phyloP scores from a whole-genome alignment of 2,888 invertebrate genomes.

The Dendrolimus pini region DNA sequence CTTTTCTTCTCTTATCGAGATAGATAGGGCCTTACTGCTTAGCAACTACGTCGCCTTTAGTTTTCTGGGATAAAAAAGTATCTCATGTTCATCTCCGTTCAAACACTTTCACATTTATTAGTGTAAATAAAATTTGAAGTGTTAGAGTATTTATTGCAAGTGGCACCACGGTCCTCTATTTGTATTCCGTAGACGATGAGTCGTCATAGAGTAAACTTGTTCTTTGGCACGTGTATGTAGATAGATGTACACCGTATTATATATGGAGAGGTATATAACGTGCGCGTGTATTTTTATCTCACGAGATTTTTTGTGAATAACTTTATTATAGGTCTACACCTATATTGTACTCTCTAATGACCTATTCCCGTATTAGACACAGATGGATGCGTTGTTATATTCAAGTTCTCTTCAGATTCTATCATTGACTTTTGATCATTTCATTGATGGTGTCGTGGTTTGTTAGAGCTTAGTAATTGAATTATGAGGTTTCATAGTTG shows the following conservation, averaged over 20 bases:
- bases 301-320: constrained; percentile 42
- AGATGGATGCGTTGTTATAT: neutral
- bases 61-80: too few species aligned
- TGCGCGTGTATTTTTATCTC: constrained; percentile 41
- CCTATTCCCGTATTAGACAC: neutral
- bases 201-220: constrained; percentile 30
- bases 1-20: too few species aligned
- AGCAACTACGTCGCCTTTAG: too few species aligned
- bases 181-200: constrained; percentile 10
- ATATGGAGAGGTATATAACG: constrained; percentile 25
- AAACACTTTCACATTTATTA: too few species aligned
- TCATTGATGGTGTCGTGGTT: neutral
- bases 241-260: constrained; percentile 23
- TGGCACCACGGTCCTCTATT: too few species aligned
- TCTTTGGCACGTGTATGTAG: constrained; percentile 38
- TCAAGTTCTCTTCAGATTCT: neutral
- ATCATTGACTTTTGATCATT: neutral
- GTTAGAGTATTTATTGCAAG: too few species aligned
- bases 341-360: neutral
- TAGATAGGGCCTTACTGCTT: too few species aligned
- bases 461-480: neutral
- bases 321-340: constrained; percentile 12
- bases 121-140: too few species aligned
- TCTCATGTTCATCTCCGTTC: too few species aligned
- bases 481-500: neutral